Evolutionary conservation across 2,888 invertebrate species (phyloP), one percentile per base, ranked within the genome.

Genomic region (Cantharis rufa): DNA sequence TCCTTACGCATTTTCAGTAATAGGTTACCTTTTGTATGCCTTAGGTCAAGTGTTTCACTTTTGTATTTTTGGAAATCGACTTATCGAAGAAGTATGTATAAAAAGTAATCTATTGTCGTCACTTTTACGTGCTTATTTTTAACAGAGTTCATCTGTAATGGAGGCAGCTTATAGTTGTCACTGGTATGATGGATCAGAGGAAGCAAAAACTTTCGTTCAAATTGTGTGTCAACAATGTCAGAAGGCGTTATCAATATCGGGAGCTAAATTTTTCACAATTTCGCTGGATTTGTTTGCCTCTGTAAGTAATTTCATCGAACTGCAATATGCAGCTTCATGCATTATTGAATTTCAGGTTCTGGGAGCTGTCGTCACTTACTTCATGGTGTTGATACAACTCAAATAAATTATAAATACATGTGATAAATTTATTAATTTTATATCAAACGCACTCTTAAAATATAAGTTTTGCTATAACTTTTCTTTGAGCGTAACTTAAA

Each of bases 201-300:
- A 96, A 84, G 96, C 96, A 0, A 96, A 96, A 87, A 96, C 96
- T 27, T 96, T 96, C 86, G 95, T 96, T 1, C 96, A 96, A 88
- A 96, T 96, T 84, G 96, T 96, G 11, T 96, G 96, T 86, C 96
- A 96, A 86, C 96, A 96, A 86, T 96, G 96, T 86, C 96, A 96
- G 88, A 96, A 96, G 84, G 94, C 96, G 0, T 93, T 96, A 93
- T 94, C 94, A 81, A 95, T 96, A 85, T 95, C 96, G 1, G 96
- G 96, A 79, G 96, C 96, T 1, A 96, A 96, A 87, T 96, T 96
- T 89, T 96, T 96, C 86, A 96, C 95, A 0, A 95, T 96, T 0
- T 96, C 96, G 0, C 88, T 96, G 85, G 96, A 96, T 91, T 89
- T 96, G 83, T 96, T 96, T 84, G 96, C 96, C 84, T 96, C 96